Evolutionary conservation across 2,113 vertebrate species (phyloP).

Genomic region (Cyanocitta stelleri): DNA sequence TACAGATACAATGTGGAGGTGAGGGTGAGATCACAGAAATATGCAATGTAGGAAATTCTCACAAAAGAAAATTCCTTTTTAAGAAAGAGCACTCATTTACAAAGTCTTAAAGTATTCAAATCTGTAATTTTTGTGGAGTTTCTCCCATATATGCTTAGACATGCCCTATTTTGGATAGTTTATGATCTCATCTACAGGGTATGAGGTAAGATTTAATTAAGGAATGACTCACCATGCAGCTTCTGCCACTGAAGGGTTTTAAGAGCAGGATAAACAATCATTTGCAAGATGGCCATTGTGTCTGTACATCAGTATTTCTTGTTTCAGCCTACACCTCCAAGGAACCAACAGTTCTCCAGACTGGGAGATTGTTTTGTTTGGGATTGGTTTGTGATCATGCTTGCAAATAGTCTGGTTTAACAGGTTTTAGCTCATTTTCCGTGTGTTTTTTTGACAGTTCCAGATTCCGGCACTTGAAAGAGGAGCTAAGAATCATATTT

Average conservation of each 20-base stretch:
- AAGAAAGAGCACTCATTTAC: accelerated
- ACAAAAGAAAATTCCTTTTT: neutral
- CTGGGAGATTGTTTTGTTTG: neutral
- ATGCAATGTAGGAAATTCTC: neutral
- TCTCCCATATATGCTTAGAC: neutral
- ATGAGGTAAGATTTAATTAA: neutral
- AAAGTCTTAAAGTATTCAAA: neutral
- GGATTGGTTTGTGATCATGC: neutral
- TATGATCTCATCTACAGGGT: neutral
- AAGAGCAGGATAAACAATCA: neutral
- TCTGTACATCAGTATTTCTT: neutral
- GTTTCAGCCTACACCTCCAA: neutral
- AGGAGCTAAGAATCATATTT: neutral
- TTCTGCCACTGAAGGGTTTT: neutral
- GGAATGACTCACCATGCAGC: neutral
- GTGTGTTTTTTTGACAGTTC: neutral
- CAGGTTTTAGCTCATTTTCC: neutral
- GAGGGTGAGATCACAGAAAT: neutral
- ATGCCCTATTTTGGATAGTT: neutral
- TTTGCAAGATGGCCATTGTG: neutral
- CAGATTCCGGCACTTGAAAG: neutral
- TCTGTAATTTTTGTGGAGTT: neutral
- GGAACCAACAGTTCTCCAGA: neutral
- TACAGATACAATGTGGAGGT: neutral
- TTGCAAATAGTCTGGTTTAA: neutral